Conservation (phyloP, 2,797 vertebrate species). For the Pitangus sulphuratus region DNA sequence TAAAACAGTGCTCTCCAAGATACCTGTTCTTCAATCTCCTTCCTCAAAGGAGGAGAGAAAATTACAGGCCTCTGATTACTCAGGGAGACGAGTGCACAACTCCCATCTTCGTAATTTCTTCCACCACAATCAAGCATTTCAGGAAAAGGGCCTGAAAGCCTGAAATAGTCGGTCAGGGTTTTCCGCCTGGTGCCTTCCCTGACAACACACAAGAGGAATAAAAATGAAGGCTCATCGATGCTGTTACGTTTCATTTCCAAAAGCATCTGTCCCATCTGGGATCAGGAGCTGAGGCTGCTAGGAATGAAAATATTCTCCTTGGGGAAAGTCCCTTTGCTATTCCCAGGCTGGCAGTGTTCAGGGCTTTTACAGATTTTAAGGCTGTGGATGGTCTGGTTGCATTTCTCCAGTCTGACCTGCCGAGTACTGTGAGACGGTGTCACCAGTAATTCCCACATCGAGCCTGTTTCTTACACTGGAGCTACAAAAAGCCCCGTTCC, state of each 20-base stretch:
- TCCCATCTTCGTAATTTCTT: slow-evolving; percentile 46
- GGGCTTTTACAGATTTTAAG: background rate
- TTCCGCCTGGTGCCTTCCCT: background rate
- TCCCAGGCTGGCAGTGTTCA: background rate
- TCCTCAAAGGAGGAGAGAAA: slow-evolving; percentile 3
- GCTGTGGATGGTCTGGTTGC: background rate
- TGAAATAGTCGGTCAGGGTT: background rate
- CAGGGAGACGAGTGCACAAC: background rate
- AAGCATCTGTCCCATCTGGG: background rate
- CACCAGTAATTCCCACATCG: background rate
- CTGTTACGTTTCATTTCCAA: background rate
- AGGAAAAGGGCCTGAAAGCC: slow-evolving; percentile 47
- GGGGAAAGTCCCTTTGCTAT: background rate
- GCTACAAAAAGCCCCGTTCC: rapidly evolving
- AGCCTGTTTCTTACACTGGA: background rate
- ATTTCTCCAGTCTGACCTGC: background rate
- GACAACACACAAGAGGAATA: background rate
- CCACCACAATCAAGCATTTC: slow-evolving; percentile 50
- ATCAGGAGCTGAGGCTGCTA: background rate
- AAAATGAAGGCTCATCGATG: background rate
- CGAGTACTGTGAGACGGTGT: rapidly evolving
- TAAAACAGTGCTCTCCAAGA: background rate
- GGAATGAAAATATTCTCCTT: background rate
- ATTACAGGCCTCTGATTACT: slow-evolving; percentile 56
- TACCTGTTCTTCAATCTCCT: background rate